Evolutionary conservation across 2,113 vertebrate genomes (phyloP).

Genomic region (Nyctibius bracteatus): DNA sequence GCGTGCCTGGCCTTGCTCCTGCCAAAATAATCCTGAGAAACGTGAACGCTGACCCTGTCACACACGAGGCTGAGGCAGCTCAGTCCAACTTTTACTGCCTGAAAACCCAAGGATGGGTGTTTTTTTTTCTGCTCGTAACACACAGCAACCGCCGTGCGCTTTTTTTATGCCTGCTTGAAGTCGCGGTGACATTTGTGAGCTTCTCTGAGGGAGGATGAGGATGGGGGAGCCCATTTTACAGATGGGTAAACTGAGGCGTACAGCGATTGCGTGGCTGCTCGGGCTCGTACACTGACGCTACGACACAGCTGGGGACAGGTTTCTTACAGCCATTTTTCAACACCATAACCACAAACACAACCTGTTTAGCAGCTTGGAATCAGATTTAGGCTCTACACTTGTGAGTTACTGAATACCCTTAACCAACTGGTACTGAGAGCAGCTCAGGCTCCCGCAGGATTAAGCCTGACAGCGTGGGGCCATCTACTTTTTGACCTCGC

Average conservation of each 20-base stretch:
- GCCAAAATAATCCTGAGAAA: accelerated
- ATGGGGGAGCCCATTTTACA: accelerated
- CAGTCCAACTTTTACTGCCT: accelerated
- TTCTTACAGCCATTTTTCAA: accelerated
- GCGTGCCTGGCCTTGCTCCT: neutral
- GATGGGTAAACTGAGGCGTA: neutral
- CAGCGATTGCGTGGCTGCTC: neutral
- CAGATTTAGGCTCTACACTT: accelerated
- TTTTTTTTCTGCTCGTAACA: neutral
- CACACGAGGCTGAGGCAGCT: accelerated
- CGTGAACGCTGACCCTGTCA: accelerated
- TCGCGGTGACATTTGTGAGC: accelerated
- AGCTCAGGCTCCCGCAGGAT: neutral
- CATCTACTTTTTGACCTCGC: neutral
- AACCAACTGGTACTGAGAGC: accelerated
- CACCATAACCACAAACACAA: too few relatives aligned
- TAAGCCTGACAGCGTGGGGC: neutral
- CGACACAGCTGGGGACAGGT: neutral
- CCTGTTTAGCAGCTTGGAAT: neutral
- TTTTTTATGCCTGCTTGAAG: neutral
- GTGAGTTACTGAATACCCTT: accelerated
- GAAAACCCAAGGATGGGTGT: accelerated
- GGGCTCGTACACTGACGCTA: neutral
- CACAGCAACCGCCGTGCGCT: accelerated
- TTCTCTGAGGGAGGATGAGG: neutral